Percentiles rank a stretch among this genome's conserved stretches.
Conservation (phyloP, 2,797 vertebrate species). For the Propithecus perrieri region DNA sequence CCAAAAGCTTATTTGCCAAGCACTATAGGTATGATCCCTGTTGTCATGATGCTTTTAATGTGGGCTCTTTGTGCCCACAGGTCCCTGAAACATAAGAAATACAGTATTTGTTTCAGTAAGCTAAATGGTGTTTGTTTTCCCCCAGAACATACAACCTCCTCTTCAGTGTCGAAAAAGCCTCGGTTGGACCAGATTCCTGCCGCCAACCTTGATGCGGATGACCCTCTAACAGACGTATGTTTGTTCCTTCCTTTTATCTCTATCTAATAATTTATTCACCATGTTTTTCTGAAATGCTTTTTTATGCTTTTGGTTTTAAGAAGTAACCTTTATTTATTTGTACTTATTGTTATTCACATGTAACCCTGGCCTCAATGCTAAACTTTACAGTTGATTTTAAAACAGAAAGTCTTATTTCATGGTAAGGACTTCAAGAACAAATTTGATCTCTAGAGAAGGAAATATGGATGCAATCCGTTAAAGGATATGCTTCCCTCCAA, state of each 20-base stretch:
- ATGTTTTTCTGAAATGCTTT: neutral
- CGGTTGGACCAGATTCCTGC: conserved; percentile 98
- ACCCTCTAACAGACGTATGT: conserved; percentile 96
- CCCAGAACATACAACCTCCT: conserved; percentile 95
- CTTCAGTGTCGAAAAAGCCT: conserved; percentile 97
- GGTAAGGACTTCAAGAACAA: neutral
- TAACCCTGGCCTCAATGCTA: neutral
- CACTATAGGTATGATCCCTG: neutral
- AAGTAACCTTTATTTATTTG: neutral
- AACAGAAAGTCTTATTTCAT: neutral
- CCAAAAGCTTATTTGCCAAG: neutral
- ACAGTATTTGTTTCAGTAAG: neutral
- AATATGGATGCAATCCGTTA: neutral
- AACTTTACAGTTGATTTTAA: conserved; percentile 34
- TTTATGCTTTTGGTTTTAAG: conserved; percentile 32
- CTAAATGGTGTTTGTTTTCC: conserved; percentile 29
- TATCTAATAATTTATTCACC: neutral
- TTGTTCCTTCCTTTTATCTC: neutral
- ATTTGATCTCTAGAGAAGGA: conserved; percentile 14
- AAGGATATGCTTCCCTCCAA: neutral
- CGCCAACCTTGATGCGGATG: conserved; percentile 97
- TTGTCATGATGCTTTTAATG: neutral
- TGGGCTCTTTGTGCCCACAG: neutral
- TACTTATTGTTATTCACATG: neutral
- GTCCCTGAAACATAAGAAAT: neutral